These are phyloP conservation scores for Pilophorus perplexus DNA, from an alignment of 2,888 invertebrate species.

Conservation along the genomic window DNA sequence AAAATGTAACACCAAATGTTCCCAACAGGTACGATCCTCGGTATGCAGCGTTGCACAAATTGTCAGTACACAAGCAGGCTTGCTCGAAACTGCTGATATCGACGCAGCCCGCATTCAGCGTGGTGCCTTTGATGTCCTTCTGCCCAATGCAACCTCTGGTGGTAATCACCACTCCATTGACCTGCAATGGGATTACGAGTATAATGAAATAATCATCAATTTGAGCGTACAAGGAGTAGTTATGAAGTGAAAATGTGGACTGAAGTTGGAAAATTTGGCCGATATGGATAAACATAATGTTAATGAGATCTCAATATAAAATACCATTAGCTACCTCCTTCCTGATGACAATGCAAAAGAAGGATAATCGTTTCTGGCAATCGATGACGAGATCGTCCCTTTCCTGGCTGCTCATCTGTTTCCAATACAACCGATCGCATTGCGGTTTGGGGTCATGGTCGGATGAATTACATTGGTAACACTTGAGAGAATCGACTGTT, in stretches of 20 bases:
- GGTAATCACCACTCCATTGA: neutral
- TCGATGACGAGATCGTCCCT: conserved; percentile 25
- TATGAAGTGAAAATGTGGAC: no score
- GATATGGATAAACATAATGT: no score
- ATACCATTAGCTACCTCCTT: conserved; percentile 1
- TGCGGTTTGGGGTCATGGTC: neutral
- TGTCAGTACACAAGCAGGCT: conserved; percentile 15
- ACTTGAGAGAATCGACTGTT: conserved; percentile 11
- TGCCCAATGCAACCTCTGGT: conserved; percentile 23
- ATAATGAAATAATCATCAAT: neutral
- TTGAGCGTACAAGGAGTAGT: no score
- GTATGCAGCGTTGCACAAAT: conserved; percentile 9
- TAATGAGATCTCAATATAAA: no score
- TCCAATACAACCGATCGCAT: conserved; percentile 27
- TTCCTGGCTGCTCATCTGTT: conserved; percentile 18
- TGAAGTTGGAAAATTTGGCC: no score
- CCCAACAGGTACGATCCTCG: no score
- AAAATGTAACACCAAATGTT: no score
- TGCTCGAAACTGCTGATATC: neutral
- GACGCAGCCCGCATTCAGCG: conserved; percentile 9
- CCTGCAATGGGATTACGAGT: neutral
- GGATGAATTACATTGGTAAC: conserved; percentile 35
- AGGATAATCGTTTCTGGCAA: conserved; percentile 4
- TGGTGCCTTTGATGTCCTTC: neutral
- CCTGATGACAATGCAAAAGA: conserved; percentile 12